These are phyloP conservation scores for Drusus annulatus DNA, from an alignment of 1,140 invertebrate species.

Conservation along the genomic window DNA sequence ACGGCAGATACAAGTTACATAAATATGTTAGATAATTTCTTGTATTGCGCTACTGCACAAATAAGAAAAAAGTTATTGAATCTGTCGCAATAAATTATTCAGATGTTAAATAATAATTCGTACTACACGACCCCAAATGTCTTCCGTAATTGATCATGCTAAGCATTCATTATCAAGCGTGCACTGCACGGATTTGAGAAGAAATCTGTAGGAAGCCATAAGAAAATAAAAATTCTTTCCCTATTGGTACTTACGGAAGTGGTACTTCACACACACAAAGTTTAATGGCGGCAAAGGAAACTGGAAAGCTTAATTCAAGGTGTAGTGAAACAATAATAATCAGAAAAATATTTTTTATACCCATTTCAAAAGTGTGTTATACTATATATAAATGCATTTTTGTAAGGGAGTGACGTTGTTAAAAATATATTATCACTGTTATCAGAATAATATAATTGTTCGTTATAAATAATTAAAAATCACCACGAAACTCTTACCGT, in stretches of 20 bases:
- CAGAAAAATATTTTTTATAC: no score
- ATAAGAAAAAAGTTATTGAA: constrained; percentile 7
- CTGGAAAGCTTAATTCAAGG: not conserved
- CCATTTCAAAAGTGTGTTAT: no score
- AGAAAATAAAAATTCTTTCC: not conserved
- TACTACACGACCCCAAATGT: constrained; percentile 15
- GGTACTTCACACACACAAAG: not conserved
- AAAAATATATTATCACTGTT: no score
- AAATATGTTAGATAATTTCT: no score
- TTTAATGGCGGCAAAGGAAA: constrained; percentile 12
- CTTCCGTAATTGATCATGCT: constrained; percentile 7
- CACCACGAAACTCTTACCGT: no score
- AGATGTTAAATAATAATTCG: not conserved
- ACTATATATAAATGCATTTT: no score
- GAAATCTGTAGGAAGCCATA: constrained; percentile 5
- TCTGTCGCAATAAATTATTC: constrained; percentile 7
- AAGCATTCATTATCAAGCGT: constrained; percentile 24
- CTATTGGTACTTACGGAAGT: constrained; percentile 1
- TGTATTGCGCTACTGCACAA: not conserved
- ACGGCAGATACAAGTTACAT: no score
- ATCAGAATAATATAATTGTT: no score
- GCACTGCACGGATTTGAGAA: constrained; percentile 3
- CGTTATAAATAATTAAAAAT: no score
- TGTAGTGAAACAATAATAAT: no score
- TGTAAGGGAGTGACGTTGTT: no score